Base-by-base conservation (phyloP, 2,888 invertebrate genomes). In the Tetropium fuscum region DNA sequence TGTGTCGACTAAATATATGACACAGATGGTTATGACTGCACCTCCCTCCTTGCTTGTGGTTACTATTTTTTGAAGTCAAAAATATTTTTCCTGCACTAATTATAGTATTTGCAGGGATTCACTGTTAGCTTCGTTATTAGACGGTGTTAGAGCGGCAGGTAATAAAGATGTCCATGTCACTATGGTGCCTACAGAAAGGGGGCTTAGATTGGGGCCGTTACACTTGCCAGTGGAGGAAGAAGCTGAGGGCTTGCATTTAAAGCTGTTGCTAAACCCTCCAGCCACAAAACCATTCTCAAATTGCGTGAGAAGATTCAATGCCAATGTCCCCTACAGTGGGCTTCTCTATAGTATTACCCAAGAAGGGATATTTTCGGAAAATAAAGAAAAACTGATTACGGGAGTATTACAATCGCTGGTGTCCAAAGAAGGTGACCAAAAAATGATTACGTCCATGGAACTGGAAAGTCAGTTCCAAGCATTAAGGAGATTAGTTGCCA, bases 321-420 rank as follows among this genome's bases (percentile, higher is more conserved):
- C 96, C 44, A 99, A 99, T 82, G 90, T 98, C 73, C 95, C 98
- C 2, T 99, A 98, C 84, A 97, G 95, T 82, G 99, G 99, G 13
- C 88, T 99, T 45, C 88, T 95, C 66, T 97, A 98, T 83, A 95
- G 98, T 69, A 92, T 96, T 66, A 94, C 96, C 16, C 95, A 96
- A 84, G 98, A 98, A 83, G 94, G 97, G 63, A 86, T 98, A 66
- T 98, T 98, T 85, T 92, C 97, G 5, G 95, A 98, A 83, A 99
- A 98, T 83, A 99, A 99, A 80, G 98, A 98, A 82, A 97, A 97
- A 82, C 83, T 98, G 68, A 98, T 99, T 69, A 90, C 93, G 25
- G 91, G 90, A 22, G 96, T 97, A n/a, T 81, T 99, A 66, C 90
- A 90, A 72, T 88, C 95, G 0, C 84, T 99, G 20, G 88, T 95